phyloP scores from a whole-genome alignment of 2,888 invertebrate species.

The Pogonocherus hispidulus region DNA sequence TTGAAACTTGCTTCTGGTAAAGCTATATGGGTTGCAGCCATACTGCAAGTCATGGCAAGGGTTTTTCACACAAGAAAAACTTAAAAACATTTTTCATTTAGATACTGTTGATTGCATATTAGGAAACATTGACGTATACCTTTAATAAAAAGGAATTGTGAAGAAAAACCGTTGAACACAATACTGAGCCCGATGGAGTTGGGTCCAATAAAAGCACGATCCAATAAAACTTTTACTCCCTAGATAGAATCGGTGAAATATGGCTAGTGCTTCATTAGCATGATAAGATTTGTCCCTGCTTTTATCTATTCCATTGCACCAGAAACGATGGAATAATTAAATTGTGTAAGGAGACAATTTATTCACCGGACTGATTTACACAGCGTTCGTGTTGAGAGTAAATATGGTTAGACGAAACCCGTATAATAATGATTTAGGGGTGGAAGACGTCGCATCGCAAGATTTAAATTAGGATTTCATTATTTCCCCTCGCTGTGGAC shows the following conservation, averaged over 20 bases:
- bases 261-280: neutral
- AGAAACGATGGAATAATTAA: conserved; percentile 1
- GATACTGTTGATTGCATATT: too few relatives aligned
- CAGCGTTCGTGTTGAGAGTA: conserved; percentile 1
- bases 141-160: too few relatives aligned
- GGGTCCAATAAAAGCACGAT: too few relatives aligned
- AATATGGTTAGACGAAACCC: neutral
- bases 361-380: conserved; percentile 4
- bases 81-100: too few relatives aligned
- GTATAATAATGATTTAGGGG: neutral
- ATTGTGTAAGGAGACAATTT: conserved; percentile 9
- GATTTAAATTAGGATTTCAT: neutral
- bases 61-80: too few relatives aligned
- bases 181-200: too few relatives aligned
- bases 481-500: neutral
- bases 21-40: too few relatives aligned
- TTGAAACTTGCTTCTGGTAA: too few relatives aligned
- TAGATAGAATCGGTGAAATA: neutral
- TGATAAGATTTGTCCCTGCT: conserved; percentile 6
- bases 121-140: too few relatives aligned
- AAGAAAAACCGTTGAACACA: too few relatives aligned
- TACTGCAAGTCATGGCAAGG: too few relatives aligned
- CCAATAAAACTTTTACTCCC: conserved; percentile 1
- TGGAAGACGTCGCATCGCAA: neutral
- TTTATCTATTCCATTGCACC: neutral